phyloP scores from a whole-genome alignment of 2,797 vertebrate species.

The Bothrops alternatus region DNA sequence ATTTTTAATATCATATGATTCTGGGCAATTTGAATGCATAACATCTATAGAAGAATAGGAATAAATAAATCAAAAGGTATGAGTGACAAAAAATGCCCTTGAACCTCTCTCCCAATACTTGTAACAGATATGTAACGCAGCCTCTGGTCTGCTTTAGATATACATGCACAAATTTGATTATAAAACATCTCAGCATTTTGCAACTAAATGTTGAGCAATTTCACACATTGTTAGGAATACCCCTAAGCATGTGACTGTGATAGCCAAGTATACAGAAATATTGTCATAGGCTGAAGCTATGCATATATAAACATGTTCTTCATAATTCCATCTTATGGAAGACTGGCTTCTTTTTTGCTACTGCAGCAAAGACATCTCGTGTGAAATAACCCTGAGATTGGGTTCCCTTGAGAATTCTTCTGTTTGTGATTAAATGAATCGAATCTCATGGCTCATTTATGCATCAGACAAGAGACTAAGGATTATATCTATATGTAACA shows the following conservation, averaged over 20 bases:
- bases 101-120: not conserved
- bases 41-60: not conserved
- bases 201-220: not conserved
- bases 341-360: not conserved
- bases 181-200: not conserved
- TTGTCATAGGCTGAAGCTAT: not conserved
- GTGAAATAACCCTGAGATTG: not conserved
- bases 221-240: not conserved
- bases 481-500: not conserved
- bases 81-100: not conserved
- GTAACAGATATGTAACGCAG: not conserved
- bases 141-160: not conserved
- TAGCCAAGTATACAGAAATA: not conserved
- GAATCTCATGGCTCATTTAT: not conserved
- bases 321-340: not conserved
- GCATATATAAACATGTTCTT: not conserved
- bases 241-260: not conserved
- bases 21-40: conserved; percentile 22
- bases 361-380: not conserved
- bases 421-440: not conserved
- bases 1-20: conserved; percentile 41
- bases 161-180: not conserved
- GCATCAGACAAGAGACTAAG: not conserved
- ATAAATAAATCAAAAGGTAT: not conserved
- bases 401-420: not conserved